Base-by-base conservation (phyloP, 2,888 invertebrate species). In the Orchesellides sinensis region DNA sequence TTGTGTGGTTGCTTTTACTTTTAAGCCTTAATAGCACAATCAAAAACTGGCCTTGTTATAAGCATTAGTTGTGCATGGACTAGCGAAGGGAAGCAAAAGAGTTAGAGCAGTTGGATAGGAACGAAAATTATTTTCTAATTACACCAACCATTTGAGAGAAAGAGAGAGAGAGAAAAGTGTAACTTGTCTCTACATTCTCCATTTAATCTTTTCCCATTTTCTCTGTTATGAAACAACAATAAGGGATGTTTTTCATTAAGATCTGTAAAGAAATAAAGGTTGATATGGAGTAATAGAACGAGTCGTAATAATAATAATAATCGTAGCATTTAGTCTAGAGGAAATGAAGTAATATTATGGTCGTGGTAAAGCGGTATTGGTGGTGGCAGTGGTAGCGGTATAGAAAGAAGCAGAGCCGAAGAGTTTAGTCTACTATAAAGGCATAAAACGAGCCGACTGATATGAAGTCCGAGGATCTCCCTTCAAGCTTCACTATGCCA, bases 121-220 rank as follows among this genome's bases (percentile, higher is more conserved):
- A 63, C 79, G 79, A 70, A 79, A 79, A 79, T 79, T 79, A 79
- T 79, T 79, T 79, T 79, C 79, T 79, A 79, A 79, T 79, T 79
- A 79, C 79, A 79, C 40, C 79, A 70, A 72, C 63, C 70, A 65
- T 79, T 79, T 70, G 63, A 79, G 63, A 61, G 66, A 65, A 66
- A 66, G 69, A 68, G 66, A 65, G 75, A 66, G 69, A 68, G 78
- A 35, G 79, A 70, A 23, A 69, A 70, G 32, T 59, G 59, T 68
- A 68, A 59, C 68, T 63, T 52, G 49, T 63, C 32, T 40, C 66
- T 40, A 35, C 74, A 63, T 54, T 74, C 74, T 45, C 25, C 35
- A 70, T 79, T 61, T 69, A 78, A 69, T 70, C 78, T 78, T 61
- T 72, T 79, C 79, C 63, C 70, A 72, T 79, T 79, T 40, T 70